Evolutionary conservation across 2,113 vertebrate genomes (phyloP), one percentile per base, ranked within the genome.

Genomic region (Passer domesticus): DNA sequence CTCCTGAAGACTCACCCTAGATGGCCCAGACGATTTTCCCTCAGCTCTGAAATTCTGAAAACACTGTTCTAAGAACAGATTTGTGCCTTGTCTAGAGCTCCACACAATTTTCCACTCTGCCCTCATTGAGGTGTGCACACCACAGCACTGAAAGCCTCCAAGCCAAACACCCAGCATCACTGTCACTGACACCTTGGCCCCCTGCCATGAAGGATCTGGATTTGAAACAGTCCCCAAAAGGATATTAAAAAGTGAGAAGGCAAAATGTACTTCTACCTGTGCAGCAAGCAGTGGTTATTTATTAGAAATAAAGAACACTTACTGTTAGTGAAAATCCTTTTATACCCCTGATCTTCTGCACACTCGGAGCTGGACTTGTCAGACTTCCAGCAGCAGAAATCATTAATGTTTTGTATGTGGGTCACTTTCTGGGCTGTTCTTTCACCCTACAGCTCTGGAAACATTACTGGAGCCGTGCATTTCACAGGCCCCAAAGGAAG

Each of bases 291-390:
- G 62, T 7, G 1, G 23, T 62, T 37, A 72, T 37, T 89, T 33
- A 56, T 43, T 11, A 53, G 77, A 89, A 76, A 79, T 15, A 25
- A 79, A 68, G 59, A 79, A 12, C 62, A 95, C 92, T 95, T 79
- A 95, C 96, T 89, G 91, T 87, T 64, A 35, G 86, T 16, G 83
- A 62, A 94, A 94, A 76, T 92, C 77, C 91, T 41, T 68, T 64
- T 37, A 13, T 11, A n/a, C 3, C 44, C 60, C 69, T 33, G n/a
- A 87, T 72, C 44, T 64, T 62, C 47, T 8, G 30, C 74, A 68
- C 87, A 30, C 50, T 41, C 13, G 0, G 30, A 59, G 58, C 2
- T 60, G 33, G 67, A 46, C 30, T 44, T 28, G 44, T 27, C 67
- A 87, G 78, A 21, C 63, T 76, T 21, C 44, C 89, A 81, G 83